A percentile compares a stretch with the other conserved stretches of the same genome.
Conservation (phyloP, 2,888 invertebrate species). For the Macaria liturata region DNA sequence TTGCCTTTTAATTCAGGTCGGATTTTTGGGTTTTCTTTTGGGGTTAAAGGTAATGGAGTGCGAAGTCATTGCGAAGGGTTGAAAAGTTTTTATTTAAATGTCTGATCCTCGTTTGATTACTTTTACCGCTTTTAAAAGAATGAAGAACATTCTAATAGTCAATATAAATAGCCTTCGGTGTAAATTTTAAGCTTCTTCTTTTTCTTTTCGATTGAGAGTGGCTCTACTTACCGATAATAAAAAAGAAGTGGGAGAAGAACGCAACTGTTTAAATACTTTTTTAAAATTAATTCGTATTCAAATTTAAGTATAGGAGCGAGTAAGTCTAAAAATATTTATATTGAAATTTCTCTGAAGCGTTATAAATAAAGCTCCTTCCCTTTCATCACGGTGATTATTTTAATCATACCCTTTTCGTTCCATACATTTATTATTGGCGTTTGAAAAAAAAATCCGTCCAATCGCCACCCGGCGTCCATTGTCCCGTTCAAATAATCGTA, state of each 20-base stretch:
- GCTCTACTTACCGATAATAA: too few relatives aligned
- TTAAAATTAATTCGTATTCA: too few relatives aligned
- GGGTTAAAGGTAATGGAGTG: slow-evolving; percentile 16
- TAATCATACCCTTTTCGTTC: slow-evolving; percentile 45
- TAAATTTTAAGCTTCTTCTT: too few relatives aligned
- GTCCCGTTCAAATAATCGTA: slow-evolving; percentile 80
- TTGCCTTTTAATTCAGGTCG: slow-evolving; percentile 15
- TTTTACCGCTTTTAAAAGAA: too few relatives aligned
- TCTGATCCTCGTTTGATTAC: too few relatives aligned
- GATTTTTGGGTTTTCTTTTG: slow-evolving; percentile 17
- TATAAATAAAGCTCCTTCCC: slow-evolving; percentile 28
- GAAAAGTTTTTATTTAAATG: too few relatives aligned
- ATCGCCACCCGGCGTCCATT: slow-evolving; percentile 69
- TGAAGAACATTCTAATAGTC: too few relatives aligned
- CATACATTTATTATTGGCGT: slow-evolving; percentile 70
- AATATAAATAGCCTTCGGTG: too few relatives aligned
- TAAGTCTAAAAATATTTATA: slow-evolving; percentile 15
- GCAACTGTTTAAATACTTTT: too few relatives aligned
- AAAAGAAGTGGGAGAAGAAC: too few relatives aligned
- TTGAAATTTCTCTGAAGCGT: slow-evolving; percentile 18
- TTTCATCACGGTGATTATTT: slow-evolving; percentile 38
- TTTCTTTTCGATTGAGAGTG: too few relatives aligned
- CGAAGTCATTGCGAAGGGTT: slow-evolving; percentile 9
- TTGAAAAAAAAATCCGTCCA: slow-evolving; percentile 72
- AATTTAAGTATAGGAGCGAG: not conserved